Conservation (phyloP, 1,140 invertebrate species). For the Copidosoma floridanum region DNA sequence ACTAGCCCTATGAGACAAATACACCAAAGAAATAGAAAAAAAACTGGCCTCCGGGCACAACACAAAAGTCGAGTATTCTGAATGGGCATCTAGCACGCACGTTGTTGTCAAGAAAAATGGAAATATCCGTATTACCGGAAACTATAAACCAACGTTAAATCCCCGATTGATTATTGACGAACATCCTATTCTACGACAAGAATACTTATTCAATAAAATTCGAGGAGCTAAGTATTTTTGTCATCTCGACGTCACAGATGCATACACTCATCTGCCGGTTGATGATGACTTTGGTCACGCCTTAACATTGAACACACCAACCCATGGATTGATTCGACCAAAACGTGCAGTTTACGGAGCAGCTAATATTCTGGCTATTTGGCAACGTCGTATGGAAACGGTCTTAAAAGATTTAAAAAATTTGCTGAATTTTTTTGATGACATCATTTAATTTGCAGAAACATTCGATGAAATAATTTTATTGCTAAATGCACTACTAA, state of each 20-base stretch:
- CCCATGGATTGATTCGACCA: too few species aligned
- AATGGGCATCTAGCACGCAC: slow-evolving; percentile 20
- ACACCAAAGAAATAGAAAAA: not conserved
- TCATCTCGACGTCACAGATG: not conserved
- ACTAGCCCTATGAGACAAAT: too few species aligned
- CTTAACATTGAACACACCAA: slow-evolving; percentile 37
- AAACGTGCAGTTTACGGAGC: slow-evolving; percentile 23
- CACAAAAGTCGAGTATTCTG: not conserved
- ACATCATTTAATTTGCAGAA: slow-evolving; percentile 1
- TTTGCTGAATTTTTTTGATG: not conserved
- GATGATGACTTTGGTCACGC: slow-evolving; percentile 1
- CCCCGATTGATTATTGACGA: slow-evolving; percentile 36
- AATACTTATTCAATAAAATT: slow-evolving; percentile 32
- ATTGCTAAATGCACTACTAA: slow-evolving; percentile 2
- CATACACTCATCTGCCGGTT: too few species aligned
- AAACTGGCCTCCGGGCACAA: not conserved
- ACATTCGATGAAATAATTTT: too few species aligned
- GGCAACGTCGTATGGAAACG: slow-evolving; percentile 24
- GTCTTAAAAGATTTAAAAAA: too few species aligned
- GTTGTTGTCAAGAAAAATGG: slow-evolving; percentile 7
- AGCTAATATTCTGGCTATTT: slow-evolving; percentile 27
- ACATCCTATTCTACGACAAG: slow-evolving; percentile 30
- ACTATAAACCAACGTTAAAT: slow-evolving; percentile 36
- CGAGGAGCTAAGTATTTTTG: not conserved
- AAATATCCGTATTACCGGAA: slow-evolving; percentile 34